phyloP scores from a whole-genome alignment of 1,140 invertebrate genomes.

The Bombus haemorrhoidalis region DNA sequence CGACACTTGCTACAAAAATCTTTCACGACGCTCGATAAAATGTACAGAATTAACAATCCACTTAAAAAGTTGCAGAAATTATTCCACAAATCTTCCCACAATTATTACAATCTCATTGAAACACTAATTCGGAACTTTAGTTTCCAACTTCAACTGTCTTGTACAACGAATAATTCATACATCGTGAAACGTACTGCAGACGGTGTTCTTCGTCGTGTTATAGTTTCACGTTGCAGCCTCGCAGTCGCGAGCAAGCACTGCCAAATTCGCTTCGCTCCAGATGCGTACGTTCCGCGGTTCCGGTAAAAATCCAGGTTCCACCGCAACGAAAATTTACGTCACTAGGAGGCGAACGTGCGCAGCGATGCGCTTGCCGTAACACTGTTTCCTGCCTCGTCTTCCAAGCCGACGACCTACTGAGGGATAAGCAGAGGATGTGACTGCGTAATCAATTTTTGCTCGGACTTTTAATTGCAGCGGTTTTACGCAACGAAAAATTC shows the following conservation, averaged over 20 bases:
- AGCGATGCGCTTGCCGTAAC: conserved; percentile 33
- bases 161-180: not conserved
- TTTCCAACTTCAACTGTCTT: not conserved
- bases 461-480: conserved; percentile 8
- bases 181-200: not conserved
- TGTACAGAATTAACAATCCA: too few species aligned
- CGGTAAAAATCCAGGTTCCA: conserved; percentile 2
- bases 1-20: too few species aligned
- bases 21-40: too few species aligned
- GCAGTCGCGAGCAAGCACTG: not conserved
- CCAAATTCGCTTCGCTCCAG: conserved; percentile 22
- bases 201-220: not conserved
- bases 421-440: conserved; percentile 22
- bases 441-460: conserved; percentile 47
- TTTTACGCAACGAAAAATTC: conserved; percentile 24
- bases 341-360: not conserved
- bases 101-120: too few species aligned
- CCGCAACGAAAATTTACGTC: conserved; percentile 34
- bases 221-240: too few species aligned
- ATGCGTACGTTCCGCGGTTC: conserved; percentile 12
- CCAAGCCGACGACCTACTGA: not conserved
- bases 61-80: too few species aligned
- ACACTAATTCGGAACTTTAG: not conserved
- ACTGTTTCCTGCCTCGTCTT: conserved; percentile 31
- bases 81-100: too few species aligned